These are phyloP conservation scores for Thymelicus acteon DNA, from an alignment of 2,888 invertebrate species.

Conservation along the genomic window DNA sequence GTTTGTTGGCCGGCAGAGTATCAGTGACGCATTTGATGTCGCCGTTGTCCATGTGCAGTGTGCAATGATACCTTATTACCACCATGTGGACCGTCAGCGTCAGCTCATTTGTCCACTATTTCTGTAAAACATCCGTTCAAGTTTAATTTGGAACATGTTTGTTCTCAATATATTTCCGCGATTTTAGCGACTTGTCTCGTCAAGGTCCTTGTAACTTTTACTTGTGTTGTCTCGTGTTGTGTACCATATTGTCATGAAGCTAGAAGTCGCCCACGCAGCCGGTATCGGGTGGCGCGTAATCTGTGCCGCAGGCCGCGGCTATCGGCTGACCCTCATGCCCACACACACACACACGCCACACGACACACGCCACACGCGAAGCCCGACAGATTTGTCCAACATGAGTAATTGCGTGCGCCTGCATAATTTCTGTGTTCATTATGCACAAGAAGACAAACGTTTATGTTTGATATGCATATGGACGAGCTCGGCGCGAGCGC, in stretches of 20 bases:
- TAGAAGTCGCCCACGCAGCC: conserved; percentile 23
- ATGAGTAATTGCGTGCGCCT: conserved; percentile 25
- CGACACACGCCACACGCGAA: conserved; percentile 2
- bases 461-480: neutral
- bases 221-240: conserved; percentile 1
- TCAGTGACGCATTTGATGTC: no score
- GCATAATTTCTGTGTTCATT: neutral
- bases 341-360: neutral
- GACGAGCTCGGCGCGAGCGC: neutral
- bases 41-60: no score
- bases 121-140: no score
- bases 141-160: no score
- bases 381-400: conserved; percentile 29
- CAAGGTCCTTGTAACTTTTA: conserved; percentile 24
- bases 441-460: conserved; percentile 1
- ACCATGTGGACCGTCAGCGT: no score
- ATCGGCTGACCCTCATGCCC: conserved; percentile 16
- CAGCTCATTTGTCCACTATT: no score
- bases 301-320: conserved; percentile 4
- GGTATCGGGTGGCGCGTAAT: neutral
- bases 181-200: neutral
- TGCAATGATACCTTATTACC: no score
- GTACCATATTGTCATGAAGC: conserved; percentile 9
- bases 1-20: no score
- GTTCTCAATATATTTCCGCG: no score